Evolutionary conservation across 2,113 vertebrate species (phyloP).

Genomic region (Mobula birostris): DNA sequence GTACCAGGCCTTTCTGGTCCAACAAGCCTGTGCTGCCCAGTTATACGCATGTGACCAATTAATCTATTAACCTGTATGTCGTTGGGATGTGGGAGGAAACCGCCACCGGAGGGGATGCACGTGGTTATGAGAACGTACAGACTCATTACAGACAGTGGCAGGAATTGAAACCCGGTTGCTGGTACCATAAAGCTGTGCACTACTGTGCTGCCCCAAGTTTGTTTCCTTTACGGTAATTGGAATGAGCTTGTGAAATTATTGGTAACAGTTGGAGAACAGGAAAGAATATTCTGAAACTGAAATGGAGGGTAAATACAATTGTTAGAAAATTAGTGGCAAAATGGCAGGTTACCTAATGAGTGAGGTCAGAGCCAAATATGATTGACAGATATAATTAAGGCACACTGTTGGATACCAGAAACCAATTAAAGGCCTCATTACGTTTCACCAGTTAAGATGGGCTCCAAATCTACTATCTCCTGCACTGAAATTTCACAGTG

Average conservation of each 20-base stretch:
- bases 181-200: too few species aligned
- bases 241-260: neutral
- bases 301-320: neutral
- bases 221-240: neutral
- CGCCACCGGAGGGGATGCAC: too few species aligned
- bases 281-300: neutral
- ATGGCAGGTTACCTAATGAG: neutral
- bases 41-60: too few species aligned
- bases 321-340: neutral
- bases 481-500: neutral
- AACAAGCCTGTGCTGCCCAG: too few species aligned
- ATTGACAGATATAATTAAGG: neutral
- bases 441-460: neutral
- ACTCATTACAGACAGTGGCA: too few species aligned
- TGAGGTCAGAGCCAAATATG: neutral
- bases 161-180: too few species aligned
- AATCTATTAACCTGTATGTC: too few species aligned
- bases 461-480: neutral
- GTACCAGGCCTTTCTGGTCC: too few species aligned
- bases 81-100: too few species aligned
- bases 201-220: too few species aligned
- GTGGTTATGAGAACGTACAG: too few species aligned
- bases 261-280: neutral
- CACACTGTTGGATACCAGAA: neutral
- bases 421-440: neutral